A percentile compares a stretch with the other conserved stretches of the same genome.
phyloP scores from a whole-genome alignment of 2,888 invertebrate species.

The Ischnura elegans region DNA sequence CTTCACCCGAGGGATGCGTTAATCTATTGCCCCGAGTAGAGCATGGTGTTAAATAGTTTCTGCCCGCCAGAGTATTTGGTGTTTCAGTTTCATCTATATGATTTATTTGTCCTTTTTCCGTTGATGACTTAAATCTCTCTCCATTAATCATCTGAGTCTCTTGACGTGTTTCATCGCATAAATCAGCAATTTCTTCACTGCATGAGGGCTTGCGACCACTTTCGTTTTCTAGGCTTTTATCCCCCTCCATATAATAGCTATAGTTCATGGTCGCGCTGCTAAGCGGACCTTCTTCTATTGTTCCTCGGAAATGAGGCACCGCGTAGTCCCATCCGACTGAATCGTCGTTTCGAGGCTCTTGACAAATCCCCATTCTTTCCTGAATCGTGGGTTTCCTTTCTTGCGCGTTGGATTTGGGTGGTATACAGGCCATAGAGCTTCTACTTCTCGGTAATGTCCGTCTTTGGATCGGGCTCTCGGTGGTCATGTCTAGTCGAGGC shows the following conservation, averaged over 20 bases:
- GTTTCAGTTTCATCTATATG: neutral
- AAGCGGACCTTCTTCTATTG: neutral
- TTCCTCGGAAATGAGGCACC: neutral
- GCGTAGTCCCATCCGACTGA: neutral
- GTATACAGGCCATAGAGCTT: neutral
- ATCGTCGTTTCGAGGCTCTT: neutral
- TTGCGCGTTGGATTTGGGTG: neutral
- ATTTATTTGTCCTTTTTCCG: too few species aligned
- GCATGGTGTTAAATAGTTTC: too few species aligned
- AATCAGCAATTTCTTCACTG: neutral
- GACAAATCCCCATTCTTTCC: neutral
- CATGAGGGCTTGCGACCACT: neutral
- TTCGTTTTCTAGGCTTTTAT: too few species aligned
- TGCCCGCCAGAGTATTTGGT: neutral
- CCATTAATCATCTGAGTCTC: too few species aligned
- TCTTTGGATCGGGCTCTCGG: neutral
- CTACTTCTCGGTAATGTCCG: neutral
- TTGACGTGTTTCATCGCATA: neutral
- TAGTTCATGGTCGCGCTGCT: neutral
- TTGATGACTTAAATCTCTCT: neutral
- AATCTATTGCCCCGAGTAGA: too few species aligned
- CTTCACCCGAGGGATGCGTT: too few species aligned
- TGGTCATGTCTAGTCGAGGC: neutral
- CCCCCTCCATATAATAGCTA: neutral
- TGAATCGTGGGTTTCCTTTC: neutral